Evolutionary conservation across 2,888 invertebrate genomes (phyloP).

Genomic region (Metellina segmentata): DNA sequence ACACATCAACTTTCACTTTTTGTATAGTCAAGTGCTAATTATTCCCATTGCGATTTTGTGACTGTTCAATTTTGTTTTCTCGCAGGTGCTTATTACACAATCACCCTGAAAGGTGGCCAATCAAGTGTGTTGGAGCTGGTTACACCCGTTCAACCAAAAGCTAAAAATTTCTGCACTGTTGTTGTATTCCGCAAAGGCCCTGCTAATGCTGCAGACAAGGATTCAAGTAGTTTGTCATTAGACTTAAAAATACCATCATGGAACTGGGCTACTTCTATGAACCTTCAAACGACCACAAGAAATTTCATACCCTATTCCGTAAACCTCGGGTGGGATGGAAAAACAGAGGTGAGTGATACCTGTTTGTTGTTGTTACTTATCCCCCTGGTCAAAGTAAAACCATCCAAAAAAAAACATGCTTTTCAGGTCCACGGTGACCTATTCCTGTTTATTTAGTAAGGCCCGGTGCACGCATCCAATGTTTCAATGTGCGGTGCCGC

Average conservation of each 20-base stretch:
- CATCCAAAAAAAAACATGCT: too few species aligned
- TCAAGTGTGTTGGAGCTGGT: neutral
- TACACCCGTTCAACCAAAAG: neutral
- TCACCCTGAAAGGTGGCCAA: neutral
- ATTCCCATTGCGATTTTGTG: neutral
- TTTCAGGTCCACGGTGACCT: too few species aligned
- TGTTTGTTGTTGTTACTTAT: too few species aligned
- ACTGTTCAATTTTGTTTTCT: neutral
- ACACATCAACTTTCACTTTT: too few species aligned
- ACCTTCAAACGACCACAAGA: neutral
- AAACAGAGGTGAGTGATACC: neutral
- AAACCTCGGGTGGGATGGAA: neutral
- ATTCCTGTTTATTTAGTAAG: too few species aligned
- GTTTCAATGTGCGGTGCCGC: too few species aligned
- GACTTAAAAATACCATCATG: neutral
- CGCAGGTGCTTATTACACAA: neutral
- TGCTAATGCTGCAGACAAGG: neutral
- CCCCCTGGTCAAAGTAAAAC: too few species aligned
- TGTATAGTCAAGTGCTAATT: too few species aligned
- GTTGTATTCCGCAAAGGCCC: neutral
- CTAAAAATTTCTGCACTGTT: neutral
- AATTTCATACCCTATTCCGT: neutral
- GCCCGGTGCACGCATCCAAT: too few species aligned
- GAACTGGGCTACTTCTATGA: neutral
- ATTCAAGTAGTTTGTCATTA: neutral